These are phyloP conservation scores for Enhydra lutris DNA, from an alignment of 2,113 vertebrate genomes.

Conservation along the genomic window DNA sequence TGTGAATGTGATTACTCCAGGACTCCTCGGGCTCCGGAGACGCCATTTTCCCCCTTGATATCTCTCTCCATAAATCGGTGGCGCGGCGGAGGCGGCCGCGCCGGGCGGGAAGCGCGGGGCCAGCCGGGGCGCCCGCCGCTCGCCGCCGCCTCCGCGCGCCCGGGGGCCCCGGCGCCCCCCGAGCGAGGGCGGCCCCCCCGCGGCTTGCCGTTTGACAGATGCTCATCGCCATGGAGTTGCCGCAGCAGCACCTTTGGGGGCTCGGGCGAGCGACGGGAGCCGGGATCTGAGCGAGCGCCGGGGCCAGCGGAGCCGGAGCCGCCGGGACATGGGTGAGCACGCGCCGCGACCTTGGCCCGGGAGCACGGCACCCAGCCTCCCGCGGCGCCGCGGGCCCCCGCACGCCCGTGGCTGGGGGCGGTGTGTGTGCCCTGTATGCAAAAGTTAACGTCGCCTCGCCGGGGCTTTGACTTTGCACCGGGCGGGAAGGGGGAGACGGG, in stretches of 20 bases:
- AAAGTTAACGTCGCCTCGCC: slow-evolving; percentile 75
- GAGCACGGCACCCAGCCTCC: slow-evolving; percentile 20
- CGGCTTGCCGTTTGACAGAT: slow-evolving; percentile 82
- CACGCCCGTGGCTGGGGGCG: neutral
- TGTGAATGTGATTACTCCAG: slow-evolving; percentile 79
- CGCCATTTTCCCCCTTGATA: slow-evolving; percentile 80
- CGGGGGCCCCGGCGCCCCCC: slow-evolving; percentile 63
- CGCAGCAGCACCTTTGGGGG: slow-evolving; percentile 80
- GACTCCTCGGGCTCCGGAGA: slow-evolving; percentile 80
- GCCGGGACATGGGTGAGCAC: slow-evolving; percentile 80
- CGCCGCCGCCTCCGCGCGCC: slow-evolving; percentile 72
- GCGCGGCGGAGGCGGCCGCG: slow-evolving; percentile 73
- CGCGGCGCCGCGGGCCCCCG: neutral
- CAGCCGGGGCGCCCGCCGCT: slow-evolving; percentile 68
- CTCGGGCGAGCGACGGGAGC: slow-evolving; percentile 73
- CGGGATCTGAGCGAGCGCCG: slow-evolving; percentile 76
- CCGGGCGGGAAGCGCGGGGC: slow-evolving; percentile 72
- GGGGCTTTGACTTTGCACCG: slow-evolving; percentile 72
- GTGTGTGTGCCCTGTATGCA: slow-evolving; percentile 67
- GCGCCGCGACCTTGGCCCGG: slow-evolving; percentile 64
- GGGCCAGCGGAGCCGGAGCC: slow-evolving; percentile 62
- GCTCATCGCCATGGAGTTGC: slow-evolving; percentile 82
- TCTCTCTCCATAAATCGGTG: slow-evolving; percentile 71
- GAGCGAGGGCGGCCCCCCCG: slow-evolving; percentile 71
- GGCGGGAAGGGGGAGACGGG: slow-evolving; percentile 41